Base-by-base conservation (phyloP, 2,797 vertebrate species). In the Taeniopygia guttata region DNA sequence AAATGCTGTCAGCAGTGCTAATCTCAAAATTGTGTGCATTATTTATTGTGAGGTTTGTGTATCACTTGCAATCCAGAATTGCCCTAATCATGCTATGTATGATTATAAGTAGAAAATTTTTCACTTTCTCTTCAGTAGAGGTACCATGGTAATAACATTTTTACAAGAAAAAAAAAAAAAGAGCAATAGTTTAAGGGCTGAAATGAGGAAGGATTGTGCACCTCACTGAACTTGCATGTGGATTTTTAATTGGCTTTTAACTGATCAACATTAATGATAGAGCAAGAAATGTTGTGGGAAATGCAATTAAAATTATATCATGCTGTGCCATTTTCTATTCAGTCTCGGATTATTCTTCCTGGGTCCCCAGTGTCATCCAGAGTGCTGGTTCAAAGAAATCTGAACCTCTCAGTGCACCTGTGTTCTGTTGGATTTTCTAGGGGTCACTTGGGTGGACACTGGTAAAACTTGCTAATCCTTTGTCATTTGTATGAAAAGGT, bases 1-100 rank as follows among this genome's bases (percentile, higher is more conserved):
- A 87, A 95, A 95, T 63, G 75, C 48, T 86, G 75, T 72, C 84
- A 94, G 78, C 68, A 80, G 30, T 55, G 78, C 70, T 92, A 78
- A 81, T 83, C 58, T 87, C 56, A 83, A 95, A 89, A 81, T 75
- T 38, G 59, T 26, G 54, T 81, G 58, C n/a, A 2, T 77, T 90
- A 85, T 92, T 95, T 95, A 64, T 74, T 51, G 60, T 40, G 43
- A 45, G 55, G 20, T 67, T 85, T 78, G 43, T 55, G 22, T 40
- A 80, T 77, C 68, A 46, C 58, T 72, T 83, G 36, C 78, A 87
- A 46, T 64, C 90, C 46, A 78, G 56, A 92, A 94, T 72, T 92
- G 54, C 40, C 54, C 78, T 87, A 72, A 85, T 72, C 43, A 13
- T 17, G 21, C 34, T 23, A 9, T 11, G 10, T 54, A n/a, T 64